Percentiles rank a stretch among this genome's conserved stretches.
Evolutionary conservation across 2,113 vertebrate genomes (phyloP).

Genomic region (Aspidoscelis tigris): DNA sequence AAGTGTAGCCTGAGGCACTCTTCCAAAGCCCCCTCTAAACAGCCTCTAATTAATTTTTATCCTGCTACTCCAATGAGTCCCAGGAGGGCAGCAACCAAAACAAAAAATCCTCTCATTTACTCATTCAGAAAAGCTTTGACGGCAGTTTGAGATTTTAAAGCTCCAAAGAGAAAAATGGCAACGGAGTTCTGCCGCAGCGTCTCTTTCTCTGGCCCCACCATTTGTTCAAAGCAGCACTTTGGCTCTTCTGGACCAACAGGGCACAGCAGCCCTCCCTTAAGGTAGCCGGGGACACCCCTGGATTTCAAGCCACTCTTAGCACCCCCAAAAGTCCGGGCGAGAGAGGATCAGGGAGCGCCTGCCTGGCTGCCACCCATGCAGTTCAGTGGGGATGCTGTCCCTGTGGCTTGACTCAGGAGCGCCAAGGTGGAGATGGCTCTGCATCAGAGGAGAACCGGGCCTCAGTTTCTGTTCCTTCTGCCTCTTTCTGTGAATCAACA

Average conservation of each 20-base stretch:
- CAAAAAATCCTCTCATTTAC: slow-evolving; percentile 71
- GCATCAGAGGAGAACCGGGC: not conserved
- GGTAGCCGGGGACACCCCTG: not conserved
- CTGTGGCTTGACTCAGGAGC: not conserved
- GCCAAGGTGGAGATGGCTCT: not conserved
- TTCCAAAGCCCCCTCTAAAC: slow-evolving; percentile 83
- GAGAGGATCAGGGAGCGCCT: not conserved
- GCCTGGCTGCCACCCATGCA: not conserved
- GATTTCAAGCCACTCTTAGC: not conserved
- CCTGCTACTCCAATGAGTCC: slow-evolving; percentile 84
- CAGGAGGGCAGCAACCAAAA: slow-evolving; percentile 77
- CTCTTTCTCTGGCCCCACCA: slow-evolving; percentile 22
- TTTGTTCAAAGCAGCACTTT: slow-evolving; percentile 45
- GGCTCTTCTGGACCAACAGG: not conserved
- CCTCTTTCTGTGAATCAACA: not conserved
- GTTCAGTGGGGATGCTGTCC: not conserved
- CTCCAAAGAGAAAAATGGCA: slow-evolving; percentile 59
- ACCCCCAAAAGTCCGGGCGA: not conserved
- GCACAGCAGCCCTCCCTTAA: not conserved
- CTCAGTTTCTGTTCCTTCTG: not conserved
- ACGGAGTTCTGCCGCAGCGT: slow-evolving; percentile 46
- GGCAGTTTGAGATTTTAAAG: slow-evolving; percentile 66
- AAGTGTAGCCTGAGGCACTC: slow-evolving; percentile 79
- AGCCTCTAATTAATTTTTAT: slow-evolving; percentile 87
- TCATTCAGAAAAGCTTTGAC: slow-evolving; percentile 77